A percentile compares a stretch with the other conserved stretches of the same genome.
phyloP scores from a whole-genome alignment of 2,888 invertebrate species.

The Icerya purchasi region DNA sequence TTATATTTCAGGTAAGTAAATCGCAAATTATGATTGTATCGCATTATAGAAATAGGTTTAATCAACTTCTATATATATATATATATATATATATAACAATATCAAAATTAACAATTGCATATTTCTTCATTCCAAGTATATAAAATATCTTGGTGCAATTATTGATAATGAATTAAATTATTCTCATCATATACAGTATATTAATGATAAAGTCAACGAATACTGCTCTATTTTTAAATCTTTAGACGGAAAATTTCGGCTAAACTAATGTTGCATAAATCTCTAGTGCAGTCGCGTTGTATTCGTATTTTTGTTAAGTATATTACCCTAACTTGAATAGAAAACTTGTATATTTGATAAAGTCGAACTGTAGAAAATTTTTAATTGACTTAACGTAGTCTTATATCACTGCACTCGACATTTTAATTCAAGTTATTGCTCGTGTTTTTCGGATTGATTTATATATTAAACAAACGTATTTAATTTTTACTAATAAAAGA shows the following conservation, averaged over 20 bases:
- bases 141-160: background rate
- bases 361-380: background rate
- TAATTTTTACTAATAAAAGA: background rate
- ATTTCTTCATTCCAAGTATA: background rate
- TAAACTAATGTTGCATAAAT: too few species aligned
- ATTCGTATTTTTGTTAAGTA: background rate
- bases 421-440: background rate
- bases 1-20: background rate
- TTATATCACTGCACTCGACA: background rate
- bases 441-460: background rate
- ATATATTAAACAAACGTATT: background rate
- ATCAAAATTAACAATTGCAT: background rate
- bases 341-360: background rate
- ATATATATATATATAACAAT: background rate
- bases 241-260: background rate
- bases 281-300: too few species aligned
- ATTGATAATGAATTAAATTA: background rate
- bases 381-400: background rate
- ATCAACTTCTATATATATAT: too few species aligned
- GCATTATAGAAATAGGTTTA: background rate
- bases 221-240: background rate
- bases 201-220: too few species aligned
- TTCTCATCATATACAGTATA: too few species aligned
- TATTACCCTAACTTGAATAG: background rate
- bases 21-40: background rate